Evolutionary conservation across 2,113 vertebrate genomes (phyloP).

Genomic region (Emydura subglobosa): DNA sequence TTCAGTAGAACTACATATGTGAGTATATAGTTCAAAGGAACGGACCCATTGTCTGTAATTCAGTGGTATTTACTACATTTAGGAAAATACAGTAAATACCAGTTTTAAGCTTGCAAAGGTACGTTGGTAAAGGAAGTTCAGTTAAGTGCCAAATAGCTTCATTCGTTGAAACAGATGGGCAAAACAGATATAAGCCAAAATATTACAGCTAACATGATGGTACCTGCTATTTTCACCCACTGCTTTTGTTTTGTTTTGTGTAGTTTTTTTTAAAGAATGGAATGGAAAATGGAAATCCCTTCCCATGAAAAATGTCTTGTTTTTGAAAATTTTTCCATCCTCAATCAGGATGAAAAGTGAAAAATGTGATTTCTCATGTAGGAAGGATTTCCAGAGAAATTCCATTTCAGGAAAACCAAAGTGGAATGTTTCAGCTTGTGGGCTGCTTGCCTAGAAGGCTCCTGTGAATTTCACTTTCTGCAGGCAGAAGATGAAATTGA

Average conservation of each 20-base stretch:
- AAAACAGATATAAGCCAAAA: background rate
- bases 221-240: background rate
- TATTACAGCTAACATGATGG: background rate
- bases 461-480: background rate
- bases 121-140: background rate
- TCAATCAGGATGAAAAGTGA: background rate
- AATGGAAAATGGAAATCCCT: background rate
- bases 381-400: background rate
- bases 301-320: background rate
- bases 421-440: background rate
- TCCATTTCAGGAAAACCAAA: background rate
- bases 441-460: background rate
- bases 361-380: background rate
- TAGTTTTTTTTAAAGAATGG: background rate
- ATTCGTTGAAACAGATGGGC: background rate
- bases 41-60: background rate
- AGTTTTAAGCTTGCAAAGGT: background rate
- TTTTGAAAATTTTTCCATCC: background rate
- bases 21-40: background rate
- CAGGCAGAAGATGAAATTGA: background rate
- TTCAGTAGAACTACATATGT: background rate
- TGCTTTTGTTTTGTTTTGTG: background rate
- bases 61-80: background rate
- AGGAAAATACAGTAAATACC: background rate
- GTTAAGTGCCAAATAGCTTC: background rate